Evolutionary conservation across 2,113 vertebrate species (phyloP), one percentile per base, ranked within the genome.

Genomic region (Cryptotis parvus): DNA sequence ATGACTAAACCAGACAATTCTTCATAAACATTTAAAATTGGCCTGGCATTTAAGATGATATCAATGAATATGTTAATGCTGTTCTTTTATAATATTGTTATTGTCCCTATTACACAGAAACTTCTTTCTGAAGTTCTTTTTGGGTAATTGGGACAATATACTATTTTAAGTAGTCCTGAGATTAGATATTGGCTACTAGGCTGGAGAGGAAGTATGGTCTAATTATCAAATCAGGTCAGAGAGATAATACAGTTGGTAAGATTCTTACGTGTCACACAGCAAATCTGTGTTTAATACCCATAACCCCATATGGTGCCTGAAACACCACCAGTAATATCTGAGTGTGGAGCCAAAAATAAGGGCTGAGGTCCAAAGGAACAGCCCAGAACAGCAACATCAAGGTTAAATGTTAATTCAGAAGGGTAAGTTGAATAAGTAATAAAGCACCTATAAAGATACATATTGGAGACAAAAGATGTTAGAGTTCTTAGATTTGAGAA

Each of bases 21-120:
- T 72, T 84, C 16, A 0, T 39, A 83, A 86, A 80, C 18, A 85
- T 79, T 92, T 90, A 91, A 49, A 80, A 39, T 0, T 5, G n/a
- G 92, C 1, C n/a, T 76, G 12, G 24, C 9, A 52, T 61, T 75
- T 80, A 58, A n/a, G 26, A 68, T 82, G 9, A 73, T 24, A 87
- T 77, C 14, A 31, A 55, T 18, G 70, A 78, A 45, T 14, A 9
- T 2, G 15, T 55, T 83, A 20, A 14, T 16, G 2, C 18, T 65
- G 5, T n/a, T 24, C 65, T n/a, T 79, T 73, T 45, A 24, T 80
- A 72, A 35, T n/a, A 55, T 41, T 88, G 4, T 78, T 74, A 8
- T 33, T 76, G 16, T 69, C 87, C 61, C 24, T n/a, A 22, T 37
- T 39, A 52, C 8, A 63, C 1, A 85, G 41, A 10, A 86, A 49